phyloP scores from a whole-genome alignment of 2,888 invertebrate species.

The Abrostola triplasia region DNA sequence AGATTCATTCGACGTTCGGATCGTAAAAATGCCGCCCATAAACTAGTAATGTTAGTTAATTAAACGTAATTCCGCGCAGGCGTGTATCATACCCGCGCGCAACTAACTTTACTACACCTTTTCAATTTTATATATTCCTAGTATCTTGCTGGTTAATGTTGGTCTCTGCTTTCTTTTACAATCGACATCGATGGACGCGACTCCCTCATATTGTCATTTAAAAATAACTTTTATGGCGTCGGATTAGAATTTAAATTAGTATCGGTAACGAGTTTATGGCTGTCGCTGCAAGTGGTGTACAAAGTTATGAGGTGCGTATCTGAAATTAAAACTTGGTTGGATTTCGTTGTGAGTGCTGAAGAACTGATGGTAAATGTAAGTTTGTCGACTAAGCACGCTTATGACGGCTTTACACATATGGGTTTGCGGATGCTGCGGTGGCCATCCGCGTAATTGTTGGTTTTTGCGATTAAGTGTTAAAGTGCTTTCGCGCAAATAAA shows the following conservation, averaged over 20 bases:
- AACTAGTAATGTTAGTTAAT: slow-evolving; percentile 45
- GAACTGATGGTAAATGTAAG: slow-evolving; percentile 23
- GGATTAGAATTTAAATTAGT: slow-evolving; percentile 45
- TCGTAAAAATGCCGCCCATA: slow-evolving; percentile 50
- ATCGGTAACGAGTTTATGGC: slow-evolving; percentile 40
- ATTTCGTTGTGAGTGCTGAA: slow-evolving; percentile 14
- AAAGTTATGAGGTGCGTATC: slow-evolving; percentile 28
- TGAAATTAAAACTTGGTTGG: slow-evolving; percentile 16
- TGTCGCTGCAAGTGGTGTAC: slow-evolving; percentile 27
- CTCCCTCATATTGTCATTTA: slow-evolving; percentile 19
- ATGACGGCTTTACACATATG: slow-evolving; percentile 63
- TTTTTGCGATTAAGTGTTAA: slow-evolving; percentile 63
- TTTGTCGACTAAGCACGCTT: slow-evolving; percentile 52
- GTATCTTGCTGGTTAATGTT: slow-evolving; percentile 80
- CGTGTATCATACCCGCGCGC: slow-evolving; percentile 43
- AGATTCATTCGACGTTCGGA: slow-evolving; percentile 42
- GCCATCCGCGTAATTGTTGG: slow-evolving; percentile 60
- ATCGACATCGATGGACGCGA: slow-evolving; percentile 41
- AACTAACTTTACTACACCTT: slow-evolving; percentile 53
- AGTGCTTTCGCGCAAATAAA: slow-evolving; percentile 51
- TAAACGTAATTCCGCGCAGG: slow-evolving; percentile 42
- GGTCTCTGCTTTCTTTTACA: slow-evolving; percentile 68
- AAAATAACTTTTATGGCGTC: slow-evolving; percentile 40
- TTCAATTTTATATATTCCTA: slow-evolving; percentile 71
- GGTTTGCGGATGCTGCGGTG: slow-evolving; percentile 61